phyloP scores from a whole-genome alignment of 2,888 invertebrate species.

The Sepiola atlantica region DNA sequence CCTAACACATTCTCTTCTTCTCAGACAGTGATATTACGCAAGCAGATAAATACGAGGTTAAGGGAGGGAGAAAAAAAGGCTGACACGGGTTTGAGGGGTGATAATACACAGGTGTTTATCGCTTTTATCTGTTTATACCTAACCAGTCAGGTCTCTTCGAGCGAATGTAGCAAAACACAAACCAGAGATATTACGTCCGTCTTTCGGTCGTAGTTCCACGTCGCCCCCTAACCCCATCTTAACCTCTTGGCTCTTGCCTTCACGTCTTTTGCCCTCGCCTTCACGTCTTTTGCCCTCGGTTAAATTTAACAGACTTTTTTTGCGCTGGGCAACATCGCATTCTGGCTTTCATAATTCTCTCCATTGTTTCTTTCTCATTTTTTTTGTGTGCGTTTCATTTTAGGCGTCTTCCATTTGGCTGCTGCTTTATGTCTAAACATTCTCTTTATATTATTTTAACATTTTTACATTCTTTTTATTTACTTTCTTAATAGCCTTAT shows the following conservation, averaged over 20 bases:
- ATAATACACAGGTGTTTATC: slow-evolving; percentile 32
- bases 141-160: not conserved
- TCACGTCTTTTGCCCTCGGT: not conserved
- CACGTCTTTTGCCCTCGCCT: not conserved
- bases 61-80: not conserved
- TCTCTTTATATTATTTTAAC: no score
- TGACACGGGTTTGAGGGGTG: not conserved
- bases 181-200: slow-evolving; percentile 11
- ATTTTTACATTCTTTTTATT: no score
- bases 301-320: slow-evolving; percentile 7
- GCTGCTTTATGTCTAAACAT: no score
- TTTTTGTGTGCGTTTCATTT: not conserved
- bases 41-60: not conserved
- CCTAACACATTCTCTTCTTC: not conserved
- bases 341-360: not conserved
- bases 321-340: not conserved
- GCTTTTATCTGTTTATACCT: not conserved
- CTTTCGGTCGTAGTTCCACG: not conserved
- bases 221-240: not conserved
- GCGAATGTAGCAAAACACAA: not conserved
- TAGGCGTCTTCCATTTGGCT: not conserved
- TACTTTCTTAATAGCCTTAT: no score
- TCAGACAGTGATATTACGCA: not conserved
- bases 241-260: not conserved
- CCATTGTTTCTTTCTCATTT: not conserved